Conservation (phyloP, 1,140 invertebrate species). For the Meteorus sp. region DNA sequence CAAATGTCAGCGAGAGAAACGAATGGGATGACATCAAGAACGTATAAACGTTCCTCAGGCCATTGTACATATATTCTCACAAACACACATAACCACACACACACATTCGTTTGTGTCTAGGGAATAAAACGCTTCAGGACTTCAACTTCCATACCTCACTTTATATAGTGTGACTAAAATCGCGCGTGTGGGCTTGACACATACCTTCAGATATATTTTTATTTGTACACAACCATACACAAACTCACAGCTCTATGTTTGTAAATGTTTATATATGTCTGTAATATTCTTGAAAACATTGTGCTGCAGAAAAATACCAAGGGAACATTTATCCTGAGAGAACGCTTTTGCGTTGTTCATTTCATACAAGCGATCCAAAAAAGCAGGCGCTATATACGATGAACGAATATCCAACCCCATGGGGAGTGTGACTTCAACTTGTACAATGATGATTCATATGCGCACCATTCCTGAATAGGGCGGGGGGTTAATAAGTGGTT, state of each 20-base stretch:
- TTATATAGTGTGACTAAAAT: conserved; percentile 3
- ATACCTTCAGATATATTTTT: not conserved
- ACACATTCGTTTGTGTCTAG: too few relatives aligned
- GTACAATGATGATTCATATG: conserved; percentile 22
- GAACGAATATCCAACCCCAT: too few relatives aligned
- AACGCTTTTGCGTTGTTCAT: too few relatives aligned
- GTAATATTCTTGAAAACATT: conserved; percentile 11
- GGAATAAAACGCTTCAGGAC: not conserved
- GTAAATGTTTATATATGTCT: too few relatives aligned
- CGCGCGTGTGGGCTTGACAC: not conserved
- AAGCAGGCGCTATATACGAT: too few relatives aligned
- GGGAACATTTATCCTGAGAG: conserved; percentile 14
- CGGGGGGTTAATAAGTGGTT: conserved; percentile 22
- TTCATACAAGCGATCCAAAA: too few relatives aligned
- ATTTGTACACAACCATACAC: too few relatives aligned
- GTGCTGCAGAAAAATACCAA: conserved; percentile 16
- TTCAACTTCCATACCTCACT: too few relatives aligned
- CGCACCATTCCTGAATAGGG: not conserved
- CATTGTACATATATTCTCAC: too few relatives aligned
- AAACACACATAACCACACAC: too few relatives aligned
- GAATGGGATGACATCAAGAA: conserved; percentile 3
- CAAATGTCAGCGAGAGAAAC: not conserved
- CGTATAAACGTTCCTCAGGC: not conserved
- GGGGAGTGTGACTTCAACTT: conserved; percentile 20
- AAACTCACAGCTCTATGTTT: too few relatives aligned